Percentiles rank a stretch among this genome's conserved stretches.
These are phyloP conservation scores for Drosophila bipectinata DNA, from an alignment of 1,140 invertebrate genomes.

Conservation along the genomic window DNA sequence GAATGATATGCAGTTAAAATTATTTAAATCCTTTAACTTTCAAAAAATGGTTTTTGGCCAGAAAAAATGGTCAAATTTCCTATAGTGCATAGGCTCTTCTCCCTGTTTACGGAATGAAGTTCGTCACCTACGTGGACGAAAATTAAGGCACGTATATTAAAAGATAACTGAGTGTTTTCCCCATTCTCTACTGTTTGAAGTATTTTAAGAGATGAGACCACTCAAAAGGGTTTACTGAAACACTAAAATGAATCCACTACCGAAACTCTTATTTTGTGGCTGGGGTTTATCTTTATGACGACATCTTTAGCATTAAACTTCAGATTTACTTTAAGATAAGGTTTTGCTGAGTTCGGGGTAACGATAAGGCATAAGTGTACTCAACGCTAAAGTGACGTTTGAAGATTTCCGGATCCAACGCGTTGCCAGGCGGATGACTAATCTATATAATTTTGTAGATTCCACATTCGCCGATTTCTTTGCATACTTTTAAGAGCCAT, in stretches of 20 bases:
- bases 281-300: background rate
- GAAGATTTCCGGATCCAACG: constrained; percentile 13
- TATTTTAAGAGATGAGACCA: too few relatives aligned
- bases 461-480: background rate
- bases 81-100: too few relatives aligned
- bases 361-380: constrained; percentile 3
- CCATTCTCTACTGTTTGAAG: background rate
- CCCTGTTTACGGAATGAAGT: too few relatives aligned
- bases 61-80: too few relatives aligned
- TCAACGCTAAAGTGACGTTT: background rate
- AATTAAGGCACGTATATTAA: too few relatives aligned
- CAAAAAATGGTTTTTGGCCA: too few relatives aligned
- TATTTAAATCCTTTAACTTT: too few relatives aligned
- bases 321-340: constrained; percentile 9
- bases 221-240: background rate
- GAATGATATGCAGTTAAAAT: too few relatives aligned
- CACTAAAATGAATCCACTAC: background rate
- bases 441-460: background rate
- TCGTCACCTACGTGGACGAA: too few relatives aligned
- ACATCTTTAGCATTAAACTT: background rate
- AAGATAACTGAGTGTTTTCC: too few relatives aligned
- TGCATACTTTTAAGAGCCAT: constrained; percentile 19
- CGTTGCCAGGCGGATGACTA: constrained; percentile 34
- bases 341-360: background rate
- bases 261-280: too few relatives aligned